Base-by-base conservation (phyloP, 2,888 invertebrate species). In the Liposcelis brunnea region DNA sequence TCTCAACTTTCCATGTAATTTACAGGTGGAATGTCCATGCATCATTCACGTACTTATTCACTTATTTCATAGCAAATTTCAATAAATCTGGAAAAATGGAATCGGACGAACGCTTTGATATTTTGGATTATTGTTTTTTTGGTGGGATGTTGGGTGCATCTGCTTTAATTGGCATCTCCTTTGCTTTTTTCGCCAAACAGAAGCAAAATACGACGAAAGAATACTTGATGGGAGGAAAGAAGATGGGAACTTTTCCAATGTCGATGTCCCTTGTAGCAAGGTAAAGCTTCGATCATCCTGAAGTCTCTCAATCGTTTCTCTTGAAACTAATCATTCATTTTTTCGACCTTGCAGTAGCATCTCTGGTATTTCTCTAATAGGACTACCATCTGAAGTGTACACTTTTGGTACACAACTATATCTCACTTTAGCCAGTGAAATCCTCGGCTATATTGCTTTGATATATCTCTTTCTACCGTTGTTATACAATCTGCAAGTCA, bases 221-320 rank as follows among this genome's bases (percentile, higher is more conserved):
- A 55, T 81, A 80, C 54, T 66, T 81, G 46, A 74, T 80, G 68
- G 81, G 80, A 6, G 79, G 80, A 18, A 78, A 78, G 56, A 76
- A 72, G 8, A 80, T 81, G 79, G 77, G 79, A n/a, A 74, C 80
- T 53, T 75, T 80, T 53, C 80, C 80, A 1, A 78, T 81, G 56
- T 78, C 80, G 44, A 78, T 80, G 77, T 80, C 80, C n/a, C 62
- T 81, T 48, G 77, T 81, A 52, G 80, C 80, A 54, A 80, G 80
- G 80, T 79, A 59, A 42, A n/a, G 70, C 63, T 54, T 8, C 4
- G 26, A 4, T 26, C 26, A 26, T 4, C 26, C 8, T 8, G 4
- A 26, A 26, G 8, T 26, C 8, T 26, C 26, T 26, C 26, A 26
- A 26, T 8, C 4, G 26, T 26, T n/a, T n/a, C n/a, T n/a, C n/a